Evolutionary conservation across 2,888 invertebrate genomes (phyloP), one percentile per base, ranked within the genome.

Genomic region (Bellardia pandia): DNA sequence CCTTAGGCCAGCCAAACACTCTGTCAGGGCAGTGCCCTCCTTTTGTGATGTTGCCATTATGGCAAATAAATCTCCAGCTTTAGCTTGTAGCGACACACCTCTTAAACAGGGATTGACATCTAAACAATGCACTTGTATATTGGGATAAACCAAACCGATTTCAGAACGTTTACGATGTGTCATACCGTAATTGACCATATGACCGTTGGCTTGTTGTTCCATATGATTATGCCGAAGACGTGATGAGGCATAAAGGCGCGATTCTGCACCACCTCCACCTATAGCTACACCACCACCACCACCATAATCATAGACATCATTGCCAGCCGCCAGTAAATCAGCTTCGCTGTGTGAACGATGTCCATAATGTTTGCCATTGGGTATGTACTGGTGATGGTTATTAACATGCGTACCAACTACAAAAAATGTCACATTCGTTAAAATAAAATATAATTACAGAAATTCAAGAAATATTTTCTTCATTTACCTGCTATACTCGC

Each of bases 21-120:
- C 97, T 76, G 98, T 94, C n/a, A 99, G 94, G 0, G 96, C 96
- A 0, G 97, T 97, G 13, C 98, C 98, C 93, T 98, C 98, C 58
- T 95, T 95, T 90, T 97, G 98, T 87, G 96, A 96, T 0, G 98
- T 98, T 1, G 98, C 96, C 96, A 99, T 96, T 33, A 99, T 95
- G 3, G 98, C 98, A 90, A 98, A 94, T 64, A 98, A 95, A 94
- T 99, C 98, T 42, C 98, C 98, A 0, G 98, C 98, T 89, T 97
- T 96, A 40, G 97, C 97, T 93, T 99, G 98, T 90, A 98, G 96
- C 42, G 97, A 97, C 9, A 98, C 95, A 4, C 93, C 93, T 30
- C 93, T 91, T 81, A 94, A 86, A 33, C 98, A 98, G 0, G 98
- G 98, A 89, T 96, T 96, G 23, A 97, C 96, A 93, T 99, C 98